A percentile compares a stretch with the other conserved stretches of the same genome.
Evolutionary conservation across 2,797 vertebrate species (phyloP).

Genomic region (Hydrocynus forskahlii): DNA sequence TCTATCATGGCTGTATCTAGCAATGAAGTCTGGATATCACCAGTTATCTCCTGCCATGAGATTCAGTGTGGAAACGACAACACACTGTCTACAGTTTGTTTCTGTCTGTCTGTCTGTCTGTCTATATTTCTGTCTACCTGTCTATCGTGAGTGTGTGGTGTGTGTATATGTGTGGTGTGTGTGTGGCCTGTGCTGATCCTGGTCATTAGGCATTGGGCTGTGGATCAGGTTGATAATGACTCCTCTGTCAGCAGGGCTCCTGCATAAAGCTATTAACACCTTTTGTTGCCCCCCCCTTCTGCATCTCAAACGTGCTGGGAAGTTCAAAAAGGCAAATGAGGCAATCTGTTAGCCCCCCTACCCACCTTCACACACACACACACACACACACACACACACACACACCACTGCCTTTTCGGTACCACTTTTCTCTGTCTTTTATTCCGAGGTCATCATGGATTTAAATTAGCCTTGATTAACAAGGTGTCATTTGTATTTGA

Average conservation of each 20-base stretch:
- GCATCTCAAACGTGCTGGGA: constrained; percentile 83
- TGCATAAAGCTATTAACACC: constrained; percentile 97
- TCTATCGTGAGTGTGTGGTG: constrained; percentile 45
- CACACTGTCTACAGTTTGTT: too few species aligned
- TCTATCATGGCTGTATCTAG: too few species aligned
- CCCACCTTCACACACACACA: constrained; percentile 67
- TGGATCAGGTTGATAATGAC: constrained; percentile 91
- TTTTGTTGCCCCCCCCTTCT: constrained; percentile 90
- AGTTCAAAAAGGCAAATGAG: constrained; percentile 87
- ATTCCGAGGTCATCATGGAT: constrained; percentile 75
- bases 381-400: constrained; percentile 20
- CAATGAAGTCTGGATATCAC: too few species aligned
- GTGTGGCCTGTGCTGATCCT: constrained; percentile 84
- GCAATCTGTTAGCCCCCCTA: constrained; percentile 80
- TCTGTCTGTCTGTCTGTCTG: too few species aligned
- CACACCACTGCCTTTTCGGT: constrained; percentile 43
- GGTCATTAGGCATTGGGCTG: constrained; percentile 88
- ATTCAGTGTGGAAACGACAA: too few species aligned
- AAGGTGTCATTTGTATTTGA: constrained; percentile 65
- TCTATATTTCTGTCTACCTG: too few species aligned
- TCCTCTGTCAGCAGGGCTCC: constrained; percentile 91
- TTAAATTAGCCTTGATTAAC: constrained; percentile 80
- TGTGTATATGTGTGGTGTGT: constrained; percentile 60
- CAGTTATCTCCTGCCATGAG: too few species aligned
- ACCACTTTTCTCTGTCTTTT: constrained; percentile 71